Percentiles rank a stretch among this genome's conserved stretches.
Conservation (phyloP, 2,888 invertebrate genomes). For the Folsomia manolachei region DNA sequence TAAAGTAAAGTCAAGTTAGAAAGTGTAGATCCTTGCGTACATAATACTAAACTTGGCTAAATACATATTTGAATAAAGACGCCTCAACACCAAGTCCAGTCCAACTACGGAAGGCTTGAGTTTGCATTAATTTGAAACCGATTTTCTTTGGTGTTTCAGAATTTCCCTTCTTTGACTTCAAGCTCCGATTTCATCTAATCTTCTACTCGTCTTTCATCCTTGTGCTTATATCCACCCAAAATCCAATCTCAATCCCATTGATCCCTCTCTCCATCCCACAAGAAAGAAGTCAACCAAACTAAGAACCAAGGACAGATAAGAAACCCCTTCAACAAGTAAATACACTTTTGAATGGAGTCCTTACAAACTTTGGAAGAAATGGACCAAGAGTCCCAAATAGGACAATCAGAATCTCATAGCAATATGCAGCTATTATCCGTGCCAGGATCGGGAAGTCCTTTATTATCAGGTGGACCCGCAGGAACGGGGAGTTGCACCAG, state of each 20-base stretch:
- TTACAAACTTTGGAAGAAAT: constrained; percentile 2
- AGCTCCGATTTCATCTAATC: background rate
- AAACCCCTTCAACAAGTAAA: background rate
- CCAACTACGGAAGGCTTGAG: too few species aligned
- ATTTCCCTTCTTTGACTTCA: background rate
- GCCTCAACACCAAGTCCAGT: background rate
- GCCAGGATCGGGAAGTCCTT: constrained; percentile 15
- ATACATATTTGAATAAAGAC: too few species aligned
- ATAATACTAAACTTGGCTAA: too few species aligned
- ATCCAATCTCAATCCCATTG: background rate
- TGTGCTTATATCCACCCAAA: background rate
- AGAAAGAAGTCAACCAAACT: background rate
- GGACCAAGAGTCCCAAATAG: background rate
- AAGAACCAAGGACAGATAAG: too few species aligned
- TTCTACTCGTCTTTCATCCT: background rate
- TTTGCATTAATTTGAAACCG: background rate
- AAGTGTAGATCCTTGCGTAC: too few species aligned
- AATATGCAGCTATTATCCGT: constrained; percentile 37
- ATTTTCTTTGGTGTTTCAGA: background rate
- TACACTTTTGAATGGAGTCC: background rate
- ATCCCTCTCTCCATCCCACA: background rate
- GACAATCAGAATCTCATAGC: constrained; percentile 5
- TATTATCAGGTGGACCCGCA: too few species aligned
- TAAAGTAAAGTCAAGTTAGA: too few species aligned
- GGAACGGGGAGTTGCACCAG: constrained; percentile 2